Evolutionary conservation across 1,140 invertebrate genomes (phyloP).

Genomic region (Nephila pilipes): DNA sequence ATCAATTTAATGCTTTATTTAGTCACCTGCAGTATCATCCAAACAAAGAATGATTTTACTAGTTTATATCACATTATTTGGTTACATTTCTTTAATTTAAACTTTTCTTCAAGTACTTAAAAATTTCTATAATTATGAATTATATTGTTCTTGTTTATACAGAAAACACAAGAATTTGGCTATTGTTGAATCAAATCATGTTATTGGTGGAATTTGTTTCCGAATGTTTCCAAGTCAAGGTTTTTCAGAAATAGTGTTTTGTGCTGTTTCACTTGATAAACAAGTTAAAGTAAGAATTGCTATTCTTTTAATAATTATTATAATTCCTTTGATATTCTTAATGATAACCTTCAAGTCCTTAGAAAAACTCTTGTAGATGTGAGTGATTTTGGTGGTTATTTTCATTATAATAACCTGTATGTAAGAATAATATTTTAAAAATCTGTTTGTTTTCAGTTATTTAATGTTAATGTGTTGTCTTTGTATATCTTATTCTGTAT

Average conservation of each 20-base stretch:
- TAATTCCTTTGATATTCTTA: too few relatives aligned
- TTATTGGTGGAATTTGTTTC: constrained; percentile 99
- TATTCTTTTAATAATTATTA: not conserved
- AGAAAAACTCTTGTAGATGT: too few relatives aligned
- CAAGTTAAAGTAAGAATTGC: constrained; percentile 87
- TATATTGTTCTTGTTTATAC: constrained; percentile 41
- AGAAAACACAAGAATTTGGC: constrained; percentile 97
- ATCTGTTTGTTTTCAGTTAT: too few relatives aligned
- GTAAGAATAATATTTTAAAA: too few relatives aligned
- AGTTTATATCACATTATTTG: not conserved
- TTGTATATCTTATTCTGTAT: too few relatives aligned
- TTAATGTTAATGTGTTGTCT: too few relatives aligned
- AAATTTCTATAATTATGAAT: not conserved
- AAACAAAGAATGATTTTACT: too few relatives aligned
- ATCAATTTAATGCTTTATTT: too few relatives aligned
- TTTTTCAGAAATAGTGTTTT: constrained; percentile 99
- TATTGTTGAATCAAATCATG: constrained; percentile 93
- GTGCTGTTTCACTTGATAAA: constrained; percentile 96
- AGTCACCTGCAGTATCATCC: too few relatives aligned
- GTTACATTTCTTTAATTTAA: not conserved
- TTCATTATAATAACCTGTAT: too few relatives aligned
- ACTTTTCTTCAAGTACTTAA: not conserved
- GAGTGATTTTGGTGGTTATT: too few relatives aligned
- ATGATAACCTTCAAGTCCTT: too few relatives aligned
- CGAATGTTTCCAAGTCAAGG: constrained; percentile 96